Evolutionary conservation across 2,888 invertebrate genomes (phyloP).

Genomic region (Drosophila affinis): DNA sequence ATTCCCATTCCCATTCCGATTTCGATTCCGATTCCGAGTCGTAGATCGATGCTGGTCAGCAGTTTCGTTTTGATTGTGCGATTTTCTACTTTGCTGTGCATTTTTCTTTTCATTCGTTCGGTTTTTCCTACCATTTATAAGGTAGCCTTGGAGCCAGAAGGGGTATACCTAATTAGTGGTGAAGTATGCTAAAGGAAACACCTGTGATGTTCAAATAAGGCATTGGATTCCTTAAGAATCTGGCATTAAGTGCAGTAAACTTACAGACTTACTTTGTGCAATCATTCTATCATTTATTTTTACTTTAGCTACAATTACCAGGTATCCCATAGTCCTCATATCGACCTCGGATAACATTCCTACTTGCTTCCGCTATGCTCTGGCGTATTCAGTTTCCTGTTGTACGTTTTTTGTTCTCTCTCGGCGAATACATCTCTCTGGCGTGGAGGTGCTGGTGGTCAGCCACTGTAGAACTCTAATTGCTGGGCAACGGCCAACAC

Average conservation of each 20-base stretch:
- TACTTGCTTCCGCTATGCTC: conserved; percentile 17
- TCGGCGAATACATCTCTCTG: conserved; percentile 36
- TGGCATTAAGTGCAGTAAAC: no score
- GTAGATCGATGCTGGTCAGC: conserved; percentile 69
- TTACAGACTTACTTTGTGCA: no score
- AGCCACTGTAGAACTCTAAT: conserved; percentile 70
- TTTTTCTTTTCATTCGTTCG: conserved; percentile 46
- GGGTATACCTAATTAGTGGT: neutral
- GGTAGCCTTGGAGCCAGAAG: neutral
- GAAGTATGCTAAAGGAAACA: no score
- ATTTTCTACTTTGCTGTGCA: conserved; percentile 64
- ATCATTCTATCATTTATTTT: no score
- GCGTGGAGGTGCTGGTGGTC: conserved; percentile 37
- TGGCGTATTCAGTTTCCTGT: conserved; percentile 23
- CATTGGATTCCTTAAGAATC: no score
- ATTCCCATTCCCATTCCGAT: conserved; percentile 32
- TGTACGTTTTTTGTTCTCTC: conserved; percentile 38
- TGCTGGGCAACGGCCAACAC: conserved; percentile 61
- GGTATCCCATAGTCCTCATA: neutral
- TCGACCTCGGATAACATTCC: neutral
- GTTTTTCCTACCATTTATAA: conserved; percentile 24
- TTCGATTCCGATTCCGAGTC: conserved; percentile 21
- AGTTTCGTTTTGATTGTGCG: conserved; percentile 75
- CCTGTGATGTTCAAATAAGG: no score
- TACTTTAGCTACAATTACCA: neutral